A percentile compares a stretch with the other conserved stretches of the same genome.
These are phyloP conservation scores for Lepeophtheirus nordmannii DNA, from an alignment of 2,888 invertebrate genomes.

Conservation along the genomic window DNA sequence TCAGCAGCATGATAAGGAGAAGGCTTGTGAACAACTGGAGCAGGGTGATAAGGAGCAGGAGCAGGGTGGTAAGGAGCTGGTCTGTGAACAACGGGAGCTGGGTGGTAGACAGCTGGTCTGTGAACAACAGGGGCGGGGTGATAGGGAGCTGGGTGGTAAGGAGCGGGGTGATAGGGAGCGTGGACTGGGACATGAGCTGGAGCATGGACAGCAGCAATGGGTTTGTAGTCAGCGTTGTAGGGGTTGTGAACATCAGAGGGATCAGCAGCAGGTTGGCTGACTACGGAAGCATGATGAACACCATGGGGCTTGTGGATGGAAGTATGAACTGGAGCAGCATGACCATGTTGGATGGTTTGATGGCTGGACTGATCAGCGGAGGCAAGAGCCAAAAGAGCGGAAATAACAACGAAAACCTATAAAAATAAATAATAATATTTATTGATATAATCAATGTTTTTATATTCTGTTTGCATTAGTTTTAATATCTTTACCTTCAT, in stretches of 20 bases:
- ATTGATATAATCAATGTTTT: neutral
- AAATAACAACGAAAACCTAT: neutral
- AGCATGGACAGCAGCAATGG: constrained; percentile 2
- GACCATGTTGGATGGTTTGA: constrained; percentile 16
- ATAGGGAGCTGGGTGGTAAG: neutral
- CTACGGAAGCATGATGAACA: constrained; percentile 9
- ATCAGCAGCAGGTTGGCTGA: constrained; percentile 12
- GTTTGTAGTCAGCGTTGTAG: constrained; percentile 4
- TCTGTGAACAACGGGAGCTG: neutral
- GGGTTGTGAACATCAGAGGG: constrained; percentile 16
- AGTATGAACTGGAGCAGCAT: constrained; percentile 7
- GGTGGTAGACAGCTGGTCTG: constrained; percentile 3
- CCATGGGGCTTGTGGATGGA: constrained; percentile 19
- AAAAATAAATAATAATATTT: neutral
- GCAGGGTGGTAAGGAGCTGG: constrained; percentile 11
- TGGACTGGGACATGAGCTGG: neutral
- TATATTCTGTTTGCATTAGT: too few relatives aligned
- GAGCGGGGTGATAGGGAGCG: constrained; percentile 6
- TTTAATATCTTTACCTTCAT: too few relatives aligned
- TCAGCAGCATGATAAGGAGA: neutral
- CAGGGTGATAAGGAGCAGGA: constrained; percentile 10
- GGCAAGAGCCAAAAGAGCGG: constrained; percentile 9
- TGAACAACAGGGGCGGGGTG: constrained; percentile 8
- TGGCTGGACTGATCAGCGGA: constrained; percentile 15
- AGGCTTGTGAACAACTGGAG: constrained; percentile 3